Base-by-base conservation (phyloP, 2,888 invertebrate species). In the Tiphia femorata region DNA sequence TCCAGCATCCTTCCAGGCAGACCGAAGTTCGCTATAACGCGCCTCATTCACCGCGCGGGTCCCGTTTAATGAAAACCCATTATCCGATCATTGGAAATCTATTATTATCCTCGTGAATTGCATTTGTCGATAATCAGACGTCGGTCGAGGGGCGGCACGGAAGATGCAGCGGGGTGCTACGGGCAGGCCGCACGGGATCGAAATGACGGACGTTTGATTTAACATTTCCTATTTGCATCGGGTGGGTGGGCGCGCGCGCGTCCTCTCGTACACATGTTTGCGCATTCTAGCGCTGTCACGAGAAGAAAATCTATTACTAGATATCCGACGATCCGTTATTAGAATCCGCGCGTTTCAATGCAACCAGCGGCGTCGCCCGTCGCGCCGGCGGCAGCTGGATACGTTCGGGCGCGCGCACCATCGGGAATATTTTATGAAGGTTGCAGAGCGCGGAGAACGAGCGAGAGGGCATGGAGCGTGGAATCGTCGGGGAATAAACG, bases 81-180 rank as follows among this genome's bases (percentile, higher is more conserved):
- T 49, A 42, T 37, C 58, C 35, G 35, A 29, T 41, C 55, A 65
- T 56, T 47, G 62, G 53, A 58, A 56, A 64, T 65, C 61, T 58
- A 65, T 65, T 64, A 61, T 58, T 58, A 50, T 38, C 49, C 51
- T 61, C 57, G 52, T 57, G 51, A 64, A 64, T 64, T 65, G 55
- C 61, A 58, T 65, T 64, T 61, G 52, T 64, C 65, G 58, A 65
- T 65, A 64, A 65, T 65, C 58, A 42, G 49, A 51, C 53, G 61
- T n/a, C n/a, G n/a, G n/a, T n/a, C n/a, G n/a, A n/a, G n/a, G n/a
- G n/a, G n/a, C n/a, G n/a, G n/a, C n/a, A n/a, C n/a, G n/a, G n/a
- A n/a, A n/a, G n/a, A n/a, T n/a, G n/a, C n/a, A n/a, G n/a, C n/a
- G n/a, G n/a, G n/a, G n/a, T n/a, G 44, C 48, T 43, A 38, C 53